Evolutionary conservation across 2,113 vertebrate genomes (phyloP).

Genomic region (Picathartes gymnocephalus): DNA sequence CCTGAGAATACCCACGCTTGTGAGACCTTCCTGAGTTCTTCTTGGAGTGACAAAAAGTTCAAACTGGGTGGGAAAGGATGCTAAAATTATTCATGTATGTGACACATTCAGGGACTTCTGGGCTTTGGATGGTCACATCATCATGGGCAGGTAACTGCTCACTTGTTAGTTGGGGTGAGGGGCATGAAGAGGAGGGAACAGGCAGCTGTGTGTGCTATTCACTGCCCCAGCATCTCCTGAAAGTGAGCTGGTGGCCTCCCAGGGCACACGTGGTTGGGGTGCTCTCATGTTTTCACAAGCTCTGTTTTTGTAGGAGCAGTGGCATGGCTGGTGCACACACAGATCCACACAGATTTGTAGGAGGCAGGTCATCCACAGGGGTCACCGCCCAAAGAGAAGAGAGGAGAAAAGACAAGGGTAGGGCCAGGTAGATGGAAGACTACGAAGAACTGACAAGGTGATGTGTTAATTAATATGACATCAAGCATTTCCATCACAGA

Average conservation of each 20-base stretch:
- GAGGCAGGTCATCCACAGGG: not conserved
- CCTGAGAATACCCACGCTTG: not conserved
- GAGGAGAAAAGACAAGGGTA: not conserved
- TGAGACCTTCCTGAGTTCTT: not conserved
- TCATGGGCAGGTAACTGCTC: not conserved
- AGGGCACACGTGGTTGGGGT: not conserved
- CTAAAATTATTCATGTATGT: not conserved
- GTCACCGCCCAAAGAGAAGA: not conserved
- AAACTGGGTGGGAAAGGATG: not conserved
- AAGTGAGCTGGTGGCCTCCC: fast-evolving
- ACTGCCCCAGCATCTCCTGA: not conserved
- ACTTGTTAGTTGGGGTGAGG: not conserved
- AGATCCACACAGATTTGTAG: too few species aligned
- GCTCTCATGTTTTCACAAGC: not conserved
- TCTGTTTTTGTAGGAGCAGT: not conserved
- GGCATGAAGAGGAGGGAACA: fast-evolving
- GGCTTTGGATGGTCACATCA: not conserved
- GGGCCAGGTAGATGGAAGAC: not conserved
- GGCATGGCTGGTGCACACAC: not conserved
- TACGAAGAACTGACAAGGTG: not conserved
- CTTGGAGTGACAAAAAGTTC: not conserved
- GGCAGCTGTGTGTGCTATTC: not conserved
- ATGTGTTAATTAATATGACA: not conserved
- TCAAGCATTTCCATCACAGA: not conserved
- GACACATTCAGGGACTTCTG: not conserved